Percentiles rank a stretch among this genome's conserved stretches.
phyloP scores from a whole-genome alignment of 1,140 invertebrate species.

The Parasteatoda tepidariorum region DNA sequence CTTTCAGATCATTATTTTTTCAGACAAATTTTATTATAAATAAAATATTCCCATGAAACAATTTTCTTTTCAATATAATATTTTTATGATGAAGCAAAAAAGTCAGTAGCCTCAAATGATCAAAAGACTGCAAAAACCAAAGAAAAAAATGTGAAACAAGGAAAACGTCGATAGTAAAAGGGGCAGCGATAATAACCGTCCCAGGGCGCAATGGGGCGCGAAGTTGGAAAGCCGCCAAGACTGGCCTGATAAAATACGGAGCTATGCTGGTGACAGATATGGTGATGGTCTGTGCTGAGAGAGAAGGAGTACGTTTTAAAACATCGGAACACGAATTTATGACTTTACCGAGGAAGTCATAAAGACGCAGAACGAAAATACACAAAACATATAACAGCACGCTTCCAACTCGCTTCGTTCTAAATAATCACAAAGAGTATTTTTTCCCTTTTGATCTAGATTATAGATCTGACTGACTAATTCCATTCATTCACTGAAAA shows the following conservation, averaged over 20 bases:
- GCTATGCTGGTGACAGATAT: slow-evolving; percentile 53
- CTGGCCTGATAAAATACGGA: slow-evolving; percentile 52
- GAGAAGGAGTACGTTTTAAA: slow-evolving; percentile 53
- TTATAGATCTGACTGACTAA: too few species aligned
- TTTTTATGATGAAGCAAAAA: too few species aligned
- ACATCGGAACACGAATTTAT: slow-evolving; percentile 56
- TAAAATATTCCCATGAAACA: too few species aligned
- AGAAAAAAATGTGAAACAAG: neutral
- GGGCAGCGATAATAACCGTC: slow-evolving; percentile 33
- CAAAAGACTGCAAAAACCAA: too few species aligned
- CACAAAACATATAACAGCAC: neutral
- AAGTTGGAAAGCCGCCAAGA: slow-evolving; percentile 42
- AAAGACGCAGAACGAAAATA: slow-evolving; percentile 22
- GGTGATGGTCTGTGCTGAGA: slow-evolving; percentile 50
- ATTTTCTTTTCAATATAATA: too few species aligned
- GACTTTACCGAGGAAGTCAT: slow-evolving; percentile 52
- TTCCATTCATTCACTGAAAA: too few species aligned
- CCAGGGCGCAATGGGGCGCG: slow-evolving; percentile 45
- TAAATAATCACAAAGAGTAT: too few species aligned
- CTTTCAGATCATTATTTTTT: too few species aligned
- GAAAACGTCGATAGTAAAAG: slow-evolving; percentile 13
- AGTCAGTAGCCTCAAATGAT: too few species aligned
- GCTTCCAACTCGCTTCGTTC: neutral
- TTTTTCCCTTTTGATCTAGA: too few species aligned
- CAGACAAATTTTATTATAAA: too few species aligned